Evolutionary conservation across 2,113 vertebrate species (phyloP).

Genomic region (Cyphomyrus plagiostoma): DNA sequence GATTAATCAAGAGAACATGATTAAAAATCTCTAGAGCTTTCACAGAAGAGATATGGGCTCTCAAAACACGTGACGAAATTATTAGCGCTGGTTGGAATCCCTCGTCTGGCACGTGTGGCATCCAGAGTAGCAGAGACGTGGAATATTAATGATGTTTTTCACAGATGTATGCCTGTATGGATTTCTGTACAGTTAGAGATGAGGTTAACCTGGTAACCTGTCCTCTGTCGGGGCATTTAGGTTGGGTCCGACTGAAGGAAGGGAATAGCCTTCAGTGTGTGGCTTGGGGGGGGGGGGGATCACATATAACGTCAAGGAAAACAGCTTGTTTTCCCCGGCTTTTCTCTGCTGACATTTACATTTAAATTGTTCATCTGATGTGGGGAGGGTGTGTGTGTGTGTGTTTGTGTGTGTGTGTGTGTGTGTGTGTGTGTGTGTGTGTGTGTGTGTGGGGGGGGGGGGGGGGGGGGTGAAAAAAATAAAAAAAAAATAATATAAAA

Average conservation of each 20-base stretch:
- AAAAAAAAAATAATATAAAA: no score
- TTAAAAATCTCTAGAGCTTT: constrained; percentile 33
- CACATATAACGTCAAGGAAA: neutral
- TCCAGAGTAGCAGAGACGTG: constrained; percentile 23
- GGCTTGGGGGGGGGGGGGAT: neutral
- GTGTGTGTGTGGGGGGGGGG: no score
- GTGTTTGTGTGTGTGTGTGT: no score
- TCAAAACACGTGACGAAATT: constrained; percentile 31
- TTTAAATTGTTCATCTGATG: constrained; percentile 63
- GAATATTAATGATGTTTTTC: constrained; percentile 33
- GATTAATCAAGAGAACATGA: constrained; percentile 35
- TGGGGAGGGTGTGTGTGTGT: neutral
- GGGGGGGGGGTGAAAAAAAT: no score
- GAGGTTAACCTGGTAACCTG: neutral
- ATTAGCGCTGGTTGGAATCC: constrained; percentile 30
- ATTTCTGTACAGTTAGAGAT: neutral
- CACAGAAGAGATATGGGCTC: constrained; percentile 12
- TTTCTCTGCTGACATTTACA: constrained; percentile 60
- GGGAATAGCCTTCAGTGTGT: neutral
- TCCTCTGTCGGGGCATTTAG: neutral
- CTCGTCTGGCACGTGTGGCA: neutral
- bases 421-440: neutral
- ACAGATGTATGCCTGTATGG: neutral
- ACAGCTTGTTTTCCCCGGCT: constrained; percentile 7
- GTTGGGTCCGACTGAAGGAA: neutral